Evolutionary conservation across 2,888 invertebrate genomes (phyloP).

Genomic region (Hirtodrosophila duncani): DNA sequence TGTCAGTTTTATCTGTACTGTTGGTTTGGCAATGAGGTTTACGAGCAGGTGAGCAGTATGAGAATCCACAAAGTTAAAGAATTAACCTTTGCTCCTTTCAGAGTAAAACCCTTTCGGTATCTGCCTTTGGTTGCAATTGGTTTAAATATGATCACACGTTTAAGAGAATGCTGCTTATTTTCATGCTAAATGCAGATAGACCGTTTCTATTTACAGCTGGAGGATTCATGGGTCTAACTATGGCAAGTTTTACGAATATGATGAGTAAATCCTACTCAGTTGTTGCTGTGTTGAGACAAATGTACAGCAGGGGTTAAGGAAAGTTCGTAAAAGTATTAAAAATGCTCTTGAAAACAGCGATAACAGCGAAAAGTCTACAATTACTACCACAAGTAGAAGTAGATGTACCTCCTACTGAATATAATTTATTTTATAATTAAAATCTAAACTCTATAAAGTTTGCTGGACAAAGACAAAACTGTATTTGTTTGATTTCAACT

Average conservation of each 20-base stretch:
- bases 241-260: constrained; percentile 63
- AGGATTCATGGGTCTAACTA: constrained; percentile 54
- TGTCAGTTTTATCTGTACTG: constrained; percentile 64
- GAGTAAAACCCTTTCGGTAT: constrained; percentile 58
- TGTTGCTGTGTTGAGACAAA: constrained; percentile 62
- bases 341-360: too few species aligned
- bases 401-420: too few species aligned
- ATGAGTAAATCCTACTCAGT: constrained; percentile 65
- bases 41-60: too few species aligned
- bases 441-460: too few species aligned
- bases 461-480: too few species aligned
- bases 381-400: too few species aligned
- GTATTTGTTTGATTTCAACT: too few species aligned
- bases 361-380: too few species aligned
- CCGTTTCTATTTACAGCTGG: constrained; percentile 63
- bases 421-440: too few species aligned
- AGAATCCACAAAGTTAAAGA: too few species aligned
- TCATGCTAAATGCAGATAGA: constrained; percentile 45
- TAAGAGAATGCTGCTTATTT: constrained; percentile 44
- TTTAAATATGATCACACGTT: constrained; percentile 48
- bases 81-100: constrained; percentile 17
- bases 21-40: constrained; percentile 70
- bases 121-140: constrained; percentile 61
- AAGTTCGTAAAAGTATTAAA: too few species aligned
- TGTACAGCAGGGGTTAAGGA: constrained; percentile 29